A percentile compares a stretch with the other conserved stretches of the same genome.
phyloP scores from a whole-genome alignment of 2,797 vertebrate species.

The Danionella dracula region DNA sequence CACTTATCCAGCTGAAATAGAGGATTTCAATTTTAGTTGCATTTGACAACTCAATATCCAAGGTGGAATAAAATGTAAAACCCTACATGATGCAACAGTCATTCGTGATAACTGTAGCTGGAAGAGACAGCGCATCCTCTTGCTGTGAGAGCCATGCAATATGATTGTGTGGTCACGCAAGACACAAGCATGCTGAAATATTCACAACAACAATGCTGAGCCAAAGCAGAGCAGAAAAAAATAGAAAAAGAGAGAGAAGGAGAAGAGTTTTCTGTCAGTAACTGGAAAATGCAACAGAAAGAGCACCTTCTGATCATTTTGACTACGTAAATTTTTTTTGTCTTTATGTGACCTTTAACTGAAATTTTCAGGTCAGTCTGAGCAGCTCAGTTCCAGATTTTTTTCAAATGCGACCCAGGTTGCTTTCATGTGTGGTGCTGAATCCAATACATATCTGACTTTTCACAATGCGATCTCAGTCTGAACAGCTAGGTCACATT shows the following conservation, averaged over 20 bases:
- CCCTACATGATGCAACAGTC: not conserved
- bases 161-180: constrained; percentile 10
- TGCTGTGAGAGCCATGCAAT: not conserved
- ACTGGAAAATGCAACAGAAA: too few species aligned
- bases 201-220: not conserved
- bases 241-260: not conserved
- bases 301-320: too few species aligned
- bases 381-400: too few species aligned
- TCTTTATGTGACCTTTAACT: too few species aligned
- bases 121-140: not conserved
- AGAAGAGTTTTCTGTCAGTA: too few species aligned
- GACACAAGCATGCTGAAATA: not conserved
- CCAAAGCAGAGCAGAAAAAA: not conserved
- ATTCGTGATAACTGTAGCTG: not conserved
- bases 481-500: too few species aligned
- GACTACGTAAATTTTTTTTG: too few species aligned
- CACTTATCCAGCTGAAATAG: not conserved
- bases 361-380: too few species aligned
- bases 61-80: not conserved
- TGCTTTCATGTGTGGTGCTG: too few species aligned
- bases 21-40: not conserved
- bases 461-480: too few species aligned
- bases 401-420: too few species aligned
- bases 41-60: not conserved
- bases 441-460: too few species aligned